phyloP scores from a whole-genome alignment of 2,797 vertebrate genomes.

The Hippocampus kuda region DNA sequence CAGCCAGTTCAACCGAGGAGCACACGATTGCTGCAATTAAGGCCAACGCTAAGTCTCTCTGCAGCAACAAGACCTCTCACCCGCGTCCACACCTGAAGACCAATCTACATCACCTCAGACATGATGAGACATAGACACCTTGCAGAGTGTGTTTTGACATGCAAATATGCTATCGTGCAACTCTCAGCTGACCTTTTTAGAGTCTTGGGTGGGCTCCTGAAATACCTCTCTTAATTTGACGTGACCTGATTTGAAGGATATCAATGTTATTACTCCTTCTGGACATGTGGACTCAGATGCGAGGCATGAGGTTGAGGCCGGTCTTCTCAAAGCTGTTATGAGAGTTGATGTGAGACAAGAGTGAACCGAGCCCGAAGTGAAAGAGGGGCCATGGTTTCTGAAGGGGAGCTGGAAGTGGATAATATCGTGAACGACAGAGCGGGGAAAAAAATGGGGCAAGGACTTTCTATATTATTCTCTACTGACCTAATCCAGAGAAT shows the following conservation, averaged over 20 bases:
- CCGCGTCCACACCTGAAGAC: constrained; percentile 32
- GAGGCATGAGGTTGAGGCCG: constrained; percentile 55
- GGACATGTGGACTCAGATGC: constrained; percentile 56
- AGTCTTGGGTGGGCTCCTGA: constrained; percentile 60
- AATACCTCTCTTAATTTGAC: constrained; percentile 63
- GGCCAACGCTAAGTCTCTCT: constrained; percentile 28
- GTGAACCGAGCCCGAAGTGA: constrained; percentile 42
- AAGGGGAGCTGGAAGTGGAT: constrained; percentile 15
- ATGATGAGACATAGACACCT: constrained; percentile 18
- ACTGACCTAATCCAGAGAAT: constrained; percentile 16
- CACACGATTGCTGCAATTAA: constrained; percentile 41
- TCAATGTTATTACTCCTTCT: constrained; percentile 54
- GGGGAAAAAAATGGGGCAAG: not conserved
- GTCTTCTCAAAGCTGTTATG: constrained; percentile 51
- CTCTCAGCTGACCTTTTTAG: constrained; percentile 45
- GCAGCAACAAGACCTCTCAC: constrained; percentile 29
- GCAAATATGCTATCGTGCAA: constrained; percentile 46
- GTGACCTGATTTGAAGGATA: constrained; percentile 63
- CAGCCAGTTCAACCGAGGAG: constrained; percentile 35
- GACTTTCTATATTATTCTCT: constrained; percentile 16
- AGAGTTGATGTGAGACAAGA: constrained; percentile 54
- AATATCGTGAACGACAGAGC: constrained; percentile 26
- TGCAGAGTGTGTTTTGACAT: constrained; percentile 54
- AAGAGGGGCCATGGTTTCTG: constrained; percentile 17
- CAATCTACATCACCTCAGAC: constrained; percentile 19